Percentiles rank a stretch among this genome's conserved stretches.
Evolutionary conservation across 2,113 vertebrate genomes (phyloP).

Genomic region (Aptenodytes forsteri): DNA sequence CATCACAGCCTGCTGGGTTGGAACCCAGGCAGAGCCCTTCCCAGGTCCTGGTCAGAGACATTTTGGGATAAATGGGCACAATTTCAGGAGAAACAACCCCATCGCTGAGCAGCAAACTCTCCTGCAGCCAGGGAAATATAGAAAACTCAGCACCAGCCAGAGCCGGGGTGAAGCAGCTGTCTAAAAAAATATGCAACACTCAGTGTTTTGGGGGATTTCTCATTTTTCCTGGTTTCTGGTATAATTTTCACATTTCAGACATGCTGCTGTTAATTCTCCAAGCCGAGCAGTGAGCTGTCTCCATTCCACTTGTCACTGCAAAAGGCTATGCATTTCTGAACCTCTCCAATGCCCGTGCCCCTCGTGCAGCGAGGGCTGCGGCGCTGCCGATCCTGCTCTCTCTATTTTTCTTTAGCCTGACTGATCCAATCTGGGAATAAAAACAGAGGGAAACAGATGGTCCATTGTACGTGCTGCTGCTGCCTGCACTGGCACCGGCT

Average conservation of each 20-base stretch:
- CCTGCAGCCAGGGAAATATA: rapidly evolving
- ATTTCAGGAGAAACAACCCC: not conserved
- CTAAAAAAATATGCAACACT: not conserved
- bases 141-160: not conserved
- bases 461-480: constrained; percentile 15
- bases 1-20: not conserved
- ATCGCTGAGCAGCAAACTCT: not conserved
- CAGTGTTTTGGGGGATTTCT: not conserved
- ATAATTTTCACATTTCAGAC: not conserved
- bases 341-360: not conserved
- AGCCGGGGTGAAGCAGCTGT: not conserved
- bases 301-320: not conserved
- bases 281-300: not conserved
- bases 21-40: not conserved
- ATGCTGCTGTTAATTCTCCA: not conserved
- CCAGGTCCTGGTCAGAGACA: not conserved
- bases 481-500: not conserved
- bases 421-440: constrained; percentile 60
- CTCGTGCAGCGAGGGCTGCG: not conserved
- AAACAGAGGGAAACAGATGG: constrained; percentile 67
- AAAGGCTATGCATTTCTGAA: not conserved
- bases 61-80: not conserved
- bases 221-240: not conserved
- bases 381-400: not conserved
- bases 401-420: not conserved